Conservation (phyloP, 1,140 invertebrate genomes). For the Drosophila equinoxialis region DNA sequence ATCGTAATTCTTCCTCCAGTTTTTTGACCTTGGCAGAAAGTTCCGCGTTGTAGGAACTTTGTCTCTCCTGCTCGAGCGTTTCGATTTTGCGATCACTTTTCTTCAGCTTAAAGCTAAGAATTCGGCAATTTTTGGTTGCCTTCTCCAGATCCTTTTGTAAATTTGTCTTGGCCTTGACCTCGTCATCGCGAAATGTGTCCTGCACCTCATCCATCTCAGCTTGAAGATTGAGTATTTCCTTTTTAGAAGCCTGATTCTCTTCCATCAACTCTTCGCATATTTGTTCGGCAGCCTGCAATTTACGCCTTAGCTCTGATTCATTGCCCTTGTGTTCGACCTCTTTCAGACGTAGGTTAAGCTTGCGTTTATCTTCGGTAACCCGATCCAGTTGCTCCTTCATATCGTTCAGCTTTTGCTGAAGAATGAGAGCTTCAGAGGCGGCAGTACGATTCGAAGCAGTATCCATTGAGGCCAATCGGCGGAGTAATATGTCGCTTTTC, state of each 20-base stretch:
- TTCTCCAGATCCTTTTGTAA: slow-evolving; percentile 96
- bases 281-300: slow-evolving; percentile 92
- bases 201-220: slow-evolving; percentile 99
- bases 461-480: slow-evolving; percentile 90
- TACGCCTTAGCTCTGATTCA: slow-evolving; percentile 89
- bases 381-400: slow-evolving; percentile 91
- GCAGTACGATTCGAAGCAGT: slow-evolving; percentile 88
- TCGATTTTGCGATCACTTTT: slow-evolving; percentile 97
- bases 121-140: slow-evolving; percentile 98
- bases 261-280: slow-evolving; percentile 96
- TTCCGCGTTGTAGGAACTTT: slow-evolving; percentile 85
- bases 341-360: slow-evolving; percentile 87
- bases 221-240: slow-evolving; percentile 95
- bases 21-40: slow-evolving; percentile 88
- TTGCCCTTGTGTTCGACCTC: slow-evolving; percentile 86
- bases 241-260: slow-evolving; percentile 97
- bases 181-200: slow-evolving; percentile 98
- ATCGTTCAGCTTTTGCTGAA: slow-evolving; percentile 93
- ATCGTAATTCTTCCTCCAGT: slow-evolving; percentile 92
- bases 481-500: slow-evolving; percentile 92
- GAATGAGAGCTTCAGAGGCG: slow-evolving; percentile 87
- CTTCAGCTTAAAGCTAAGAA: slow-evolving; percentile 98
- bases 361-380: slow-evolving; percentile 91
- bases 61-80: slow-evolving; percentile 93
- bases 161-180: slow-evolving; percentile 98